Percentiles rank a stretch among this genome's conserved stretches.
These are phyloP conservation scores for Hartigia nigra DNA, from an alignment of 2,888 invertebrate species.

Conservation along the genomic window DNA sequence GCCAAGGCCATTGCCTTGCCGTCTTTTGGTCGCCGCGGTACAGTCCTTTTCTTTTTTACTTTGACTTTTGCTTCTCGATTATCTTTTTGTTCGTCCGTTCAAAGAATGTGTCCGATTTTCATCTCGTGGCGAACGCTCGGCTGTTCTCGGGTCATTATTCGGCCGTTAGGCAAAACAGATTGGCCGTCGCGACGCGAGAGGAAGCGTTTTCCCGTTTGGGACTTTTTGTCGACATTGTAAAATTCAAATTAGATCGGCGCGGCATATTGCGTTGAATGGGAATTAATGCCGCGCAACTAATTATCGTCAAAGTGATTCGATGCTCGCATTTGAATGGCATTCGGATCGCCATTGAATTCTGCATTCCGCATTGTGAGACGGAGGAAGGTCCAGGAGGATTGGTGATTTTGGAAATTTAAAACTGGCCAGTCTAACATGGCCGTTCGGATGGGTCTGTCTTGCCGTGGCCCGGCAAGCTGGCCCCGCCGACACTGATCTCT, in stretches of 20 bases:
- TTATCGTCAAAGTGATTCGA: slow-evolving; percentile 42
- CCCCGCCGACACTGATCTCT: not conserved
- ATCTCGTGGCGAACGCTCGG: not conserved
- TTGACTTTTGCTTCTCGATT: not conserved
- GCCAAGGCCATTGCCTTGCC: not conserved
- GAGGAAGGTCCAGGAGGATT: not conserved
- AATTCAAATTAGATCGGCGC: slow-evolving; percentile 62
- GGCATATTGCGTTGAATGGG: slow-evolving; percentile 63
- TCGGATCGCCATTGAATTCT: not conserved
- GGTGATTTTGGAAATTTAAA: not conserved
- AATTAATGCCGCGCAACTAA: slow-evolving; percentile 63
- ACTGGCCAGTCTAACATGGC: not conserved
- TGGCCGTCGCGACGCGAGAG: slow-evolving; percentile 25
- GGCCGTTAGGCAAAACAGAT: slow-evolving; percentile 60
- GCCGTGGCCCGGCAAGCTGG: not conserved
- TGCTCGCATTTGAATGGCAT: slow-evolving; percentile 13
- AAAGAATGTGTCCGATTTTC: not conserved
- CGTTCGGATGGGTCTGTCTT: too few relatives aligned
- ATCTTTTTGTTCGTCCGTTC: not conserved
- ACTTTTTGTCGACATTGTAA: slow-evolving; percentile 55
- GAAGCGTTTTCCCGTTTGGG: slow-evolving; percentile 50
- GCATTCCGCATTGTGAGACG: not conserved
- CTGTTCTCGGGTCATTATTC: slow-evolving; percentile 51
- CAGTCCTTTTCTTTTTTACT: not conserved
- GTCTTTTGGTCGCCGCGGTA: not conserved